phyloP scores from a whole-genome alignment of 2,888 invertebrate genomes.

The Tipula helvola region DNA sequence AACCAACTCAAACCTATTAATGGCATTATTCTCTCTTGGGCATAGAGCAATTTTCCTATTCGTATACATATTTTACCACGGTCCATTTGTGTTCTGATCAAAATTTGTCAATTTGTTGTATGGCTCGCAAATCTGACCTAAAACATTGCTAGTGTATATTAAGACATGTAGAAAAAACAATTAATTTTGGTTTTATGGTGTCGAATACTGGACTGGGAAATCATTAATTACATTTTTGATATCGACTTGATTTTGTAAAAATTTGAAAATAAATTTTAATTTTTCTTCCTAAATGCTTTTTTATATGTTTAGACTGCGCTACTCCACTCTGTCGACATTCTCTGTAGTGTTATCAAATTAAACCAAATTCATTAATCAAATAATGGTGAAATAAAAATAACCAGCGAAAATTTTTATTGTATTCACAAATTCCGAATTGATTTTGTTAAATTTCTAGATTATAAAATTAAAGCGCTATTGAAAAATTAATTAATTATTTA shows the following conservation, averaged over 20 bases:
- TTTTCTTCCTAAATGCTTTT: not conserved
- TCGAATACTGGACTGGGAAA: not conserved
- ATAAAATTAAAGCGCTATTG: too few relatives aligned
- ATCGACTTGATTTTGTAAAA: not conserved
- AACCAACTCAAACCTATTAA: too few relatives aligned
- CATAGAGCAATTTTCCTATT: too few relatives aligned
- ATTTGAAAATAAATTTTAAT: not conserved
- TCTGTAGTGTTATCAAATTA: not conserved
- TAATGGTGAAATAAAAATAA: not conserved
- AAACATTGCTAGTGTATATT: too few relatives aligned
- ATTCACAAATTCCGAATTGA: too few relatives aligned
- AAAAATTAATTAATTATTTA: not conserved
- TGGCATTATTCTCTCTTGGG: too few relatives aligned
- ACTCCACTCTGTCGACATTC: not conserved
- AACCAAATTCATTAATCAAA: not conserved
- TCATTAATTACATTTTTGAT: not conserved
- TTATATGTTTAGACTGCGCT: not conserved
- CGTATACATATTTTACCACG: too few relatives aligned
- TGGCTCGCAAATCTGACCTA: too few relatives aligned
- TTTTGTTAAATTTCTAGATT: not conserved
- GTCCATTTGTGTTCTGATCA: too few relatives aligned
- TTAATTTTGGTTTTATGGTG: not conserved
- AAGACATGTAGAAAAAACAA: not conserved
- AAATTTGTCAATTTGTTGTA: too few relatives aligned
- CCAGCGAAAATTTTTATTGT: not conserved